Base-by-base conservation (phyloP, 37 sponge, comb jelly and placozoan species). In the Agelas oroides region DNA sequence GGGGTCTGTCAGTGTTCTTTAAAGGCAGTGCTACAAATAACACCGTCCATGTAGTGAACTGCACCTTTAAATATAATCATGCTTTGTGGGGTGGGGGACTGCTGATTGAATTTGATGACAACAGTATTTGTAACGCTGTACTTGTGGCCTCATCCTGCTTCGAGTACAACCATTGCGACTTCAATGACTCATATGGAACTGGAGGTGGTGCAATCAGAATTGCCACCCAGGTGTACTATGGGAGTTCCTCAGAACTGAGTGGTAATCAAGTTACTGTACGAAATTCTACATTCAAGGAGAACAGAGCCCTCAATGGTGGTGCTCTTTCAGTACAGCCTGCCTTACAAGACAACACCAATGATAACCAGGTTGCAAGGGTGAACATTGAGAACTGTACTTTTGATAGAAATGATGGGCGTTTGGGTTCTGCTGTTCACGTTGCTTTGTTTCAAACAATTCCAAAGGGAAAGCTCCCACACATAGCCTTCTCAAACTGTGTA, bases 1-100 rank as follows among this genome's bases (percentile, higher is more conserved):
- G 91, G 24, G 91, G 91, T 2, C 71, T 91, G 21, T 91, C 91
- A 6, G 59, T 91, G 2, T 86, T 64, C 77, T 75, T 86, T 40
- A 86, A 69, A 19, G 76, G 82, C 0, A 70, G 59, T 69, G 76
- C 91, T 14, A 60, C 69, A 8, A 34, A 53, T 0, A 91, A 81
- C 37, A 58, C 24, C 0, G 32, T 91, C 30, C 24, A 18, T 0
- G 69, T 91, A 32, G 15, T 1, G 13, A 11, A 85, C 31, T 85
- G 87, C 64, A 41, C 0, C 18, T 86, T 91, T 31, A 12, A 6
- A 0, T 5, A 41, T 8, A 91, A 91, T 36, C 19, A 0, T 31
- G 91, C 91, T 0, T 19, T 65, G 0, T 76, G 71, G 75, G 91
- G 91, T 25, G 91, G 86, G 0, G 91, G 86, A 24, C 14, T 91